These are phyloP conservation scores for Epinephelus fuscoguttatus DNA, from an alignment of 2,113 vertebrate genomes.

Conservation along the genomic window DNA sequence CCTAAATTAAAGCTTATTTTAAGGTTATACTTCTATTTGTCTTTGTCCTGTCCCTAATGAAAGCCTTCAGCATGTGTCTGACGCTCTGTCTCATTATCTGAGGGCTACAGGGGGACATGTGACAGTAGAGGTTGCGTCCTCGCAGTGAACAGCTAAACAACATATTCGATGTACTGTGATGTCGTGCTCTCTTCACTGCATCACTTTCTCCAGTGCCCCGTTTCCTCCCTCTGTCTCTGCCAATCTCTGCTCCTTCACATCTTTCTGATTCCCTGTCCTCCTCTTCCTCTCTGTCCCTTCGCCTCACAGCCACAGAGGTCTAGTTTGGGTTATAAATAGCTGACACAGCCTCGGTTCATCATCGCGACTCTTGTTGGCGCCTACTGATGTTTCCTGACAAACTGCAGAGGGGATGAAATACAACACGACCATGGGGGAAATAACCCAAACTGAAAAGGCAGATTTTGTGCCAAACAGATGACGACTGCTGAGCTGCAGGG, in stretches of 20 bases:
- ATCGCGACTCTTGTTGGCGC: constrained; percentile 21
- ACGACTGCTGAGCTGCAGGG: not conserved
- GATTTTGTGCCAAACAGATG: constrained; percentile 28
- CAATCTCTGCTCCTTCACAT: constrained; percentile 42
- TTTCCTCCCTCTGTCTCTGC: constrained; percentile 2
- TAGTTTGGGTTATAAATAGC: constrained; percentile 74
- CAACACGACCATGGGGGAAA: constrained; percentile 19
- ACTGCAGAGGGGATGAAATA: constrained; percentile 59
- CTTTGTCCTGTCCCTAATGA: constrained; percentile 37
- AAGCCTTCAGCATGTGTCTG: constrained; percentile 60
- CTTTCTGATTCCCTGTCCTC: constrained; percentile 21
- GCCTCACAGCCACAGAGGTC: constrained; percentile 55
- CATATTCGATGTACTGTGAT: not conserved
- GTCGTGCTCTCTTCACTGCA: constrained; percentile 12
- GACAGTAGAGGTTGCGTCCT: constrained; percentile 70
- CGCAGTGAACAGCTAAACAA: constrained; percentile 26
- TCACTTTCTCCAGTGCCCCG: constrained; percentile 19
- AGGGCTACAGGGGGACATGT: constrained; percentile 19
- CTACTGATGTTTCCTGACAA: constrained; percentile 69
- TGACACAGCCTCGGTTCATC: constrained; percentile 48
- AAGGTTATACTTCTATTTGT: constrained; percentile 11
- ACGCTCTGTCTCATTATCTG: constrained; percentile 57
- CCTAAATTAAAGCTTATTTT: not conserved
- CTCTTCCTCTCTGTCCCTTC: constrained; percentile 44
- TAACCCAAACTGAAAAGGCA: not conserved